A percentile compares a stretch with the other conserved stretches of the same genome.
phyloP scores from a whole-genome alignment of 2,113 vertebrate species.

The Acinonyx jubatus region DNA sequence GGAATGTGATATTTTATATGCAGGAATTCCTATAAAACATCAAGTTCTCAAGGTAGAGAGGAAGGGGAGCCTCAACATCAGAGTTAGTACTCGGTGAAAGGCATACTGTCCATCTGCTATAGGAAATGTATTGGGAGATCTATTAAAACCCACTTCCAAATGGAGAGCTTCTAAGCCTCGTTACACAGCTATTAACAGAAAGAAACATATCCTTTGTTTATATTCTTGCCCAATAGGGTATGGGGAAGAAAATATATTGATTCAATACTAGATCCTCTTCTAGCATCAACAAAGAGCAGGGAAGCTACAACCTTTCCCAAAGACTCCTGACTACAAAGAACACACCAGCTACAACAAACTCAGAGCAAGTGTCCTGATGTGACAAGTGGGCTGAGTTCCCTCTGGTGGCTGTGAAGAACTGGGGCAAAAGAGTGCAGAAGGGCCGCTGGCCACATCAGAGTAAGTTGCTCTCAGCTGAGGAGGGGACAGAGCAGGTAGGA shows the following conservation, averaged over 20 bases:
- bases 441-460: background rate
- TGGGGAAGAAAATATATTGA: background rate
- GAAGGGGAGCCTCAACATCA: background rate
- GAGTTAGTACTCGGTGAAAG: background rate
- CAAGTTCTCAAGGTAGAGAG: background rate
- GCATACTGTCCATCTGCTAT: background rate
- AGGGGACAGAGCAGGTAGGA: background rate
- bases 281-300: background rate
- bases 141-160: background rate
- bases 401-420: background rate
- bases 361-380: background rate
- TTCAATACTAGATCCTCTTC: background rate
- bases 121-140: background rate
- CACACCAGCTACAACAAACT: background rate
- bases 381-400: background rate
- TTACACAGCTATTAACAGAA: background rate
- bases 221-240: background rate
- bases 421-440: too few species aligned
- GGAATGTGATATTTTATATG: background rate
- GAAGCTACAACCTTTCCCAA: background rate
- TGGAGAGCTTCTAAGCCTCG: too few species aligned
- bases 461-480: background rate
- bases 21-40: background rate
- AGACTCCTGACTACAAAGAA: background rate
- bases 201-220: background rate